Evolutionary conservation across 1,140 invertebrate genomes (phyloP).

Genomic region (Meloidogyne floridensis): DNA sequence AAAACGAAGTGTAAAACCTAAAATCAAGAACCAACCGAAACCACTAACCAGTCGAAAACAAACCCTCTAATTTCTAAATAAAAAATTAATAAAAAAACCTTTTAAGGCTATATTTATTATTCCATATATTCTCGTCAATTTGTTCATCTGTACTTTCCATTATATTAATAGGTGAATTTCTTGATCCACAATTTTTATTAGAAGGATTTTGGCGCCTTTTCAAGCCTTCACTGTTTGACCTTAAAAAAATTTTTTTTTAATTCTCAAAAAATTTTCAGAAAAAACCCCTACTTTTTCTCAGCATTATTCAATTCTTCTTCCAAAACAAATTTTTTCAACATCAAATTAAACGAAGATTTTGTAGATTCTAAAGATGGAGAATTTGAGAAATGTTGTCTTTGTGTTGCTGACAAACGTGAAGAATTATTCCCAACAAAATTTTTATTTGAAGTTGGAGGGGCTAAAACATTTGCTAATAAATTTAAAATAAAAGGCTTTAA

Average conservation of each 20-base stretch:
- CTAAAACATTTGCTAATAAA: conserved; percentile 41
- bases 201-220: too few relatives aligned
- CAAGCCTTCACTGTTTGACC: too few relatives aligned
- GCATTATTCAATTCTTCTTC: not conserved
- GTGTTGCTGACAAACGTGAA: not conserved
- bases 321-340: not conserved
- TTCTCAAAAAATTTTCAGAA: not conserved
- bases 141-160: too few relatives aligned
- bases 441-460: conserved; percentile 16
- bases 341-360: not conserved
- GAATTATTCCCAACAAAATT: not conserved
- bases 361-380: not conserved
- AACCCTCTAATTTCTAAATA: too few relatives aligned
- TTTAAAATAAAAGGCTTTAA: conserved; percentile 50
- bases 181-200: too few relatives aligned
- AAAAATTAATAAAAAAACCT: not conserved
- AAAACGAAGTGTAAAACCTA: too few relatives aligned
- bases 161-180: too few relatives aligned
- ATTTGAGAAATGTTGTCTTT: not conserved
- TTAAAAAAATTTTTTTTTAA: too few relatives aligned
- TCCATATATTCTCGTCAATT: not conserved
- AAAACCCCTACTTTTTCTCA: not conserved
- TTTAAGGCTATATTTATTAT: not conserved
- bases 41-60: too few relatives aligned
- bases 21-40: too few relatives aligned